Conservation (phyloP, 1,140 invertebrate species). For the Drosophila pseudoananassae region DNA sequence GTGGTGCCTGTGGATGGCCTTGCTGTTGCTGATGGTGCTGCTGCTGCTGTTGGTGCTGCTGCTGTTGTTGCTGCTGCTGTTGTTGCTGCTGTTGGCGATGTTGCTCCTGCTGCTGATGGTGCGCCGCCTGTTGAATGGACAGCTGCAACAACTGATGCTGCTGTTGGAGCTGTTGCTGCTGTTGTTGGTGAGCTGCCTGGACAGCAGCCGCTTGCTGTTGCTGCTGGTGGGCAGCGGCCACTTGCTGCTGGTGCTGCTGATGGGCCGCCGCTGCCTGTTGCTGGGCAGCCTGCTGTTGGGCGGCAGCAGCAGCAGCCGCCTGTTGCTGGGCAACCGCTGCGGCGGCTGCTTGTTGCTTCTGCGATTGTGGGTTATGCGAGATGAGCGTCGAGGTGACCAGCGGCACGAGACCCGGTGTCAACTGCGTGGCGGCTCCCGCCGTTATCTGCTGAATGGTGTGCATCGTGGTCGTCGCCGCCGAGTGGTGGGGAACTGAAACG, state of each 20-base stretch:
- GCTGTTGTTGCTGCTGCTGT: slow-evolving; percentile 63
- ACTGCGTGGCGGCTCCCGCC: slow-evolving; percentile 74
- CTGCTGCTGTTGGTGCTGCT: slow-evolving; percentile 63
- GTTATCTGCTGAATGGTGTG: slow-evolving; percentile 83
- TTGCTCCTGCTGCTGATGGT: slow-evolving; percentile 74
- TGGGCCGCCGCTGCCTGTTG: slow-evolving; percentile 61
- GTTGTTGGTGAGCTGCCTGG: slow-evolving; percentile 55
- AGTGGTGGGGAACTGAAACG: slow-evolving; percentile 77
- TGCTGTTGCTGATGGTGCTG: slow-evolving; percentile 56
- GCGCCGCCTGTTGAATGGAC: slow-evolving; percentile 75
- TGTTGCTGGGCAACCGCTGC: slow-evolving; percentile 62
- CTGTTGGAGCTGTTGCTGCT: slow-evolving; percentile 70
- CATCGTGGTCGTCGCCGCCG: slow-evolving; percentile 76
- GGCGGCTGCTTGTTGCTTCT: slow-evolving; percentile 68
- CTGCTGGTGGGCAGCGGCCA: slow-evolving; percentile 66
- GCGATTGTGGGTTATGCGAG: slow-evolving; percentile 77
- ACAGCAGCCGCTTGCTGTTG: slow-evolving; percentile 64
- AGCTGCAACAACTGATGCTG: slow-evolving; percentile 69
- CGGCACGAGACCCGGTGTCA: slow-evolving; percentile 77
- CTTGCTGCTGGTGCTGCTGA: slow-evolving; percentile 74
- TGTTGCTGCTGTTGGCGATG: slow-evolving; percentile 66
- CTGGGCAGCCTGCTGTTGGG: slow-evolving; percentile 67
- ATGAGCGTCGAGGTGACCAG: slow-evolving; percentile 79
- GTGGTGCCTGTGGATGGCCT: slow-evolving; percentile 57
- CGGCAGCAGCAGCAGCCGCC: slow-evolving; percentile 58